Evolutionary conservation across 2,797 vertebrate genomes (phyloP), one percentile per base, ranked within the genome.

Genomic region (Denticeps clupeoides): DNA sequence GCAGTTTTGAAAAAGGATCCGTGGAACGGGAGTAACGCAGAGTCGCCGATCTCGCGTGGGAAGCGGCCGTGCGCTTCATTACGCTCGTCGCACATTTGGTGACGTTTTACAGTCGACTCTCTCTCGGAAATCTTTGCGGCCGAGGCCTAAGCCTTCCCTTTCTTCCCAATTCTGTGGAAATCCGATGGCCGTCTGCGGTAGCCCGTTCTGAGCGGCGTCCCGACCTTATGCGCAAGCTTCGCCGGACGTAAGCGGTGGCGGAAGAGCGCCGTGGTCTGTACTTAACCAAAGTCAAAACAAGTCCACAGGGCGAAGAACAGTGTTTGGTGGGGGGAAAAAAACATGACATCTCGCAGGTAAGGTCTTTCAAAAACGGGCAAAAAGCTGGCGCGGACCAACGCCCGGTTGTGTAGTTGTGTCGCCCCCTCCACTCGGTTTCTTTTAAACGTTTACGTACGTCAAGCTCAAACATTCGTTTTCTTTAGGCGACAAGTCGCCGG

Each of bases 261-360:
- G 32, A 22, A 68, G 57, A 62, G 55, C 41, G 45, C 56, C 49
- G 68, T 44, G 48, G n/a, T 64, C 56, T 50, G 62, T 49, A 66
- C 72, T 59, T 58, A 63, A 67, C 66, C n/a, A 65, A 47, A 55
- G 56, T 53, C 70, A 67, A 63, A 69, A 67, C 60, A 56, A 69
- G 70, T 65, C 29, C 50, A 27, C 13, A 75, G 73, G 70, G 65
- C 69, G 63, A 68, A 78, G 77, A 71, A n/a, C n/a, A n/a, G n/a
- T n/a, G n/a, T n/a, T n/a, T n/a, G n/a, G n/a, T 73, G 58, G 73
- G 67, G 59, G 55, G 47, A 42, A 69, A 56, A 54, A 65, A 68
- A 76, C 70, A 86, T 85, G 84, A 87, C 82, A 81, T 87, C 84
- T 72, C 78, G 83, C 74, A 85, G 84, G 84, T 85, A 73, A 81